Evolutionary conservation across 2,113 vertebrate genomes (phyloP).

Genomic region (Leptobrachium ailaonicum): DNA sequence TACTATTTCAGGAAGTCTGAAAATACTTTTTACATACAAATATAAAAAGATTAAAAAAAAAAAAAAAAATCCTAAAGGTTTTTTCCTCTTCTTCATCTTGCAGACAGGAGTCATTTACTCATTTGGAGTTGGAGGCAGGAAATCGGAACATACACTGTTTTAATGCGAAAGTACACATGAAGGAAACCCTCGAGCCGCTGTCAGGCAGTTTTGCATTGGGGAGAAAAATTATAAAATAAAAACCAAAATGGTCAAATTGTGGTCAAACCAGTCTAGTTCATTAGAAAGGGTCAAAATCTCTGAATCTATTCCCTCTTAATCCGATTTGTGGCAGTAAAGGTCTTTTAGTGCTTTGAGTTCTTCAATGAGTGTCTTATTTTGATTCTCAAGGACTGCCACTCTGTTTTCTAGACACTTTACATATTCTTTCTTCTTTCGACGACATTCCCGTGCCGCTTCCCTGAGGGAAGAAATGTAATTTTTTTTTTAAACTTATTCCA

Average conservation of each 20-base stretch:
- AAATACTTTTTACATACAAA: too few species aligned
- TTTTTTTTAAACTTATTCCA: too few species aligned
- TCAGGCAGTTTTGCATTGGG: slow-evolving; percentile 82
- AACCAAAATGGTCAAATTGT: slow-evolving; percentile 72
- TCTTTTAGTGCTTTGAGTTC: slow-evolving; percentile 99
- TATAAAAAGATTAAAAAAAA: slow-evolving; percentile 33
- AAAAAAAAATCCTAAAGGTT: slow-evolving; percentile 32
- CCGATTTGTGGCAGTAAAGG: slow-evolving; percentile 99
- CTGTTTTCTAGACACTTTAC: slow-evolving; percentile 99
- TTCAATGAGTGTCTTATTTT: slow-evolving; percentile 99
- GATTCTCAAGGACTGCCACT: slow-evolving; percentile 97
- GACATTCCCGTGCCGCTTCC: slow-evolving; percentile 96
- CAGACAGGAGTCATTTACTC: slow-evolving; percentile 62
- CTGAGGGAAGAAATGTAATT: slow-evolving; percentile 67
- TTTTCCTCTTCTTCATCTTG: slow-evolving; percentile 65
- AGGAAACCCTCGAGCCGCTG: slow-evolving; percentile 77
- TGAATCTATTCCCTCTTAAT: slow-evolving; percentile 73
- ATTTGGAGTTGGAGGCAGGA: slow-evolving; percentile 70
- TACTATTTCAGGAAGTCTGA: too few species aligned
- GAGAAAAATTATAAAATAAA: slow-evolving; percentile 86
- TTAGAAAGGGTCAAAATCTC: slow-evolving; percentile 60
- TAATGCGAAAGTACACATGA: slow-evolving; percentile 80
- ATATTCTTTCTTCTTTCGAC: slow-evolving; percentile 98
- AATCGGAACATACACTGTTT: slow-evolving; percentile 79
- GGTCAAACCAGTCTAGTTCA: slow-evolving; percentile 81